Evolutionary conservation across 2,888 invertebrate genomes (phyloP).

Genomic region (Drosophila meridiana): DNA sequence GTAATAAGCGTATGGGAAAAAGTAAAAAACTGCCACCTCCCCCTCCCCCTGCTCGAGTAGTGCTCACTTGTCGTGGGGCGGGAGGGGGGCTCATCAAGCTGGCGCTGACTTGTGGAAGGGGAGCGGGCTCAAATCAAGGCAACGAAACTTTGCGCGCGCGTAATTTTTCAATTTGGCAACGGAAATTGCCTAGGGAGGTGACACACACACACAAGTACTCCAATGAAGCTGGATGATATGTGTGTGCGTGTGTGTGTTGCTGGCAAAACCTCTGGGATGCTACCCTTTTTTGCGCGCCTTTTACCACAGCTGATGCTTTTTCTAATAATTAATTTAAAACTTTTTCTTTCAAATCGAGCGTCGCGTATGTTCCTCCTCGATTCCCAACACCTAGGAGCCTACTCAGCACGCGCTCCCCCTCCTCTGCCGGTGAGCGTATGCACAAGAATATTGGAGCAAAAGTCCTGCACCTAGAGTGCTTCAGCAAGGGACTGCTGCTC

Average conservation of each 20-base stretch:
- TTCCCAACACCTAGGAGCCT: background rate
- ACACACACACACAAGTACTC: constrained; percentile 54
- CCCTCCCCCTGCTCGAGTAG: constrained; percentile 57
- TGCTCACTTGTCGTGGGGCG: constrained; percentile 26
- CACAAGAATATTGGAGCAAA: constrained; percentile 4
- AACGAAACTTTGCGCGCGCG: constrained; percentile 78
- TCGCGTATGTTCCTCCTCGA: constrained; percentile 13
- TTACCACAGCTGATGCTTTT: constrained; percentile 80
- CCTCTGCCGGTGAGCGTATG: background rate
- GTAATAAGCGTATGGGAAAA: constrained; percentile 84
- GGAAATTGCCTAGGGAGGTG: constrained; percentile 84
- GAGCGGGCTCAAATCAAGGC: constrained; percentile 51
- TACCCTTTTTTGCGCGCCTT: constrained; percentile 42
- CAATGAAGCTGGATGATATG: constrained; percentile 2
- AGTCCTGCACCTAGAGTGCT: background rate
- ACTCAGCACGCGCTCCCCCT: background rate
- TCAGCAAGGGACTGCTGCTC: too few species aligned
- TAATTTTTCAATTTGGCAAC: constrained; percentile 85
- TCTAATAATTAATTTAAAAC: constrained; percentile 85
- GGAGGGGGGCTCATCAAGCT: constrained; percentile 11
- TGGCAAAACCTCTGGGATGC: constrained; percentile 49
- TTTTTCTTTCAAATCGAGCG: constrained; percentile 77
- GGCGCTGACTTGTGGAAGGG: background rate
- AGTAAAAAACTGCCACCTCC: constrained; percentile 41
- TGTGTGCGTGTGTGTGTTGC: constrained; percentile 30